These are phyloP conservation scores for Bombus waltoni DNA, from an alignment of 1,140 invertebrate species.

Conservation along the genomic window DNA sequence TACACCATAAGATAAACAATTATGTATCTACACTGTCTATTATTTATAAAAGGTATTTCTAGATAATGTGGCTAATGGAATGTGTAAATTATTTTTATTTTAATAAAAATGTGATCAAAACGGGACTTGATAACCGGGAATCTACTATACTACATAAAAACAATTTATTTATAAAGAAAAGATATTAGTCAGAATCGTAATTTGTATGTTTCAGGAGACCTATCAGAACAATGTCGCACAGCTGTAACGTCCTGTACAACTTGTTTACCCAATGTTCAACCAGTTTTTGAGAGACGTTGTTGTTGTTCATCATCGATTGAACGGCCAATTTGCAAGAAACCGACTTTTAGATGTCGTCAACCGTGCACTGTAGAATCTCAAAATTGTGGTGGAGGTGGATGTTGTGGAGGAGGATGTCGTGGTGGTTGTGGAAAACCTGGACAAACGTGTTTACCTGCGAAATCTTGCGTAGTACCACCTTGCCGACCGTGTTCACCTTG, in stretches of 20 bases:
- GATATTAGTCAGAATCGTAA: neutral
- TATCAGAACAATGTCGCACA: slow-evolving; percentile 35
- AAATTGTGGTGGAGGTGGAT: slow-evolving; percentile 70
- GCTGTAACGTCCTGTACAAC: slow-evolving; percentile 6
- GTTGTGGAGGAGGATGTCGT: slow-evolving; percentile 70
- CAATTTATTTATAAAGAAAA: neutral
- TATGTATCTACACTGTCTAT: too few species aligned
- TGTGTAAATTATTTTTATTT: neutral
- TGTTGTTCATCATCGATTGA: slow-evolving; percentile 59
- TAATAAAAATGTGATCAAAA: neutral
- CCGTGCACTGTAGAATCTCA: slow-evolving; percentile 53
- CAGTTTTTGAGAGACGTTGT: slow-evolving; percentile 28
- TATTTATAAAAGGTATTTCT: too few species aligned
- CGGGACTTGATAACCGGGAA: neutral
- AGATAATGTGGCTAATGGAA: too few species aligned
- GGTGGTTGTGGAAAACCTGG: slow-evolving; percentile 73
- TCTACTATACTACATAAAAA: neutral
- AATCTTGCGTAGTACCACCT: slow-evolving; percentile 58
- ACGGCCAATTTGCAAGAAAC: slow-evolving; percentile 60
- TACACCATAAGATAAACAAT: too few species aligned
- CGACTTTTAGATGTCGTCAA: slow-evolving; percentile 56
- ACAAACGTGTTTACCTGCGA: slow-evolving; percentile 65
- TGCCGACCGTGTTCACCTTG: slow-evolving; percentile 65
- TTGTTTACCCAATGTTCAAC: slow-evolving; percentile 38
- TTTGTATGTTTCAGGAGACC: slow-evolving; percentile 13